Evolutionary conservation across 1,140 invertebrate genomes (phyloP).

Genomic region (Calycopis cecrops): DNA sequence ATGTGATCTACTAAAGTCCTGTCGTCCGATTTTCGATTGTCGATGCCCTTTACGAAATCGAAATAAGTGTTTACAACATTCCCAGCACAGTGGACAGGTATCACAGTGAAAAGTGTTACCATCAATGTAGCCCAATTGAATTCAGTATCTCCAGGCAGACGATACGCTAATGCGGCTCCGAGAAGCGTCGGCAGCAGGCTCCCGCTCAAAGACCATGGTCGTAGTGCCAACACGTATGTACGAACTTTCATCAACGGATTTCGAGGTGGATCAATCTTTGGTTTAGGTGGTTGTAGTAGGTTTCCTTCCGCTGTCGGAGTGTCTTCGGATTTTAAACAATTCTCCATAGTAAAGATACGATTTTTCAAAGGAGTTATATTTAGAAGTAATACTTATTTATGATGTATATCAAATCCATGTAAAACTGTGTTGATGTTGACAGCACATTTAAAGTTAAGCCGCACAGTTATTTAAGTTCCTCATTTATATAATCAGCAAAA

Average conservation of each 20-base stretch:
- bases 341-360: constrained; percentile 33
- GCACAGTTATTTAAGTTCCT: too few species aligned
- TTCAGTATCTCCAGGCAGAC: constrained; percentile 79
- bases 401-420: neutral
- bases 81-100: constrained; percentile 95
- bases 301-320: constrained; percentile 54
- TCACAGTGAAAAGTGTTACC: constrained; percentile 87
- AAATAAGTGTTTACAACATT: constrained; percentile 98
- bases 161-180: constrained; percentile 91
- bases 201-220: constrained; percentile 95
- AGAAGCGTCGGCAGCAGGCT: constrained; percentile 92
- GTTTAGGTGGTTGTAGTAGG: constrained; percentile 57
- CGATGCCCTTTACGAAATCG: constrained; percentile 95
- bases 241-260: constrained; percentile 87
- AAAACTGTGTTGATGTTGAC: neutral
- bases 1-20: constrained; percentile 94
- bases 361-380: neutral
- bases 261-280: constrained; percentile 36
- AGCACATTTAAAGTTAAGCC: too few species aligned
- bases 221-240: constrained; percentile 88
- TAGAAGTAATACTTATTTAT: neutral
- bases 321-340: constrained; percentile 41
- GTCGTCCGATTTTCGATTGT: constrained; percentile 93
- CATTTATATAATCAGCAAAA: too few species aligned
- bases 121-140: constrained; percentile 88